Base-by-base conservation (phyloP, 2,113 vertebrate species). In the Thunnus thynnus region DNA sequence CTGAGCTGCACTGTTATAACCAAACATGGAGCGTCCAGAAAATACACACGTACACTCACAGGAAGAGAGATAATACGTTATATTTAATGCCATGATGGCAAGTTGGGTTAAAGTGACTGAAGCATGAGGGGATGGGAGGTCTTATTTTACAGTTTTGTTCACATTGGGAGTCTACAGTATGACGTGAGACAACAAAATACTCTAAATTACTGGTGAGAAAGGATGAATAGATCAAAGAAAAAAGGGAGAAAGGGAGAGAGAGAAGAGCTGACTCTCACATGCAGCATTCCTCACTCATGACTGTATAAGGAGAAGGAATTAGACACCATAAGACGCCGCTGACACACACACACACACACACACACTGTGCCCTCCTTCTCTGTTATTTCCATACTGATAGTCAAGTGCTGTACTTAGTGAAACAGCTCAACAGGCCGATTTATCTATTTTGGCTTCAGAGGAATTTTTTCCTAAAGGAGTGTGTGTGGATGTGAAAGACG, bases 261-360 rank as follows among this genome's bases (percentile, higher is more conserved):
- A 69, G 83, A 85, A 72, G 81, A 86, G 83, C 13, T 44, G 65
- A 77, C 51, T 76, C 83, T 88, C 81, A 76, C n/a, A 32, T 75
- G 78, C 61, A 80, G 76, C 76, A 91, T 94, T 94, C 92, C 88
- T 90, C 82, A 65, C 72, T 80, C 75, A 86, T 93, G 92, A 92
- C 92, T 93, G 84, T 92, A 94, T 90, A 94, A 86, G 93, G 93
- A 91, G 72, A 90, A 79, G 72, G 83, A 89, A 55, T 90, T 63
- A 76, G 72, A 84, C 83, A 82, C 81, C 72, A 82, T 84, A 82
- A 67, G 86, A 72, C 78, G 65, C 57, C 0, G 30, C 70, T 67
- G 9, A 64, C 65, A 83, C 90, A 86, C 87, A 86, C 76, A 61
- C 70, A 71, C 61, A 65, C 77, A 76, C 22, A 44, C 54, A 41